These are phyloP conservation scores for Megalops cyprinoides DNA, from an alignment of 2,797 vertebrate genomes.

Conservation along the genomic window DNA sequence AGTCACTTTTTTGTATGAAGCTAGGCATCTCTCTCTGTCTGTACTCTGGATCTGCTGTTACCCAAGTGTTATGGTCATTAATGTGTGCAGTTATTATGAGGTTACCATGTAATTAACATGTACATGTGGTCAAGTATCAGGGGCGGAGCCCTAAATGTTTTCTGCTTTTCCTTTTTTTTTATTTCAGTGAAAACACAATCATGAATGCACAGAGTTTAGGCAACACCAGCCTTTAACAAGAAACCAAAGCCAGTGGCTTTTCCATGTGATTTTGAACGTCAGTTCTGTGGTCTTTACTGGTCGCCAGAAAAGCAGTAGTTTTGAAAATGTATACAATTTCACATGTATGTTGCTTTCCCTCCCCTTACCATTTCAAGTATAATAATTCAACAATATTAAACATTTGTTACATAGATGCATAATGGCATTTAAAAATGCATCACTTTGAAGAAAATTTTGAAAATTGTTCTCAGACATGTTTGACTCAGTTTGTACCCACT, in stretches of 20 bases:
- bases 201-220: conserved; percentile 67
- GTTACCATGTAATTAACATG: conserved; percentile 69
- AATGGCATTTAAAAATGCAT: not conserved
- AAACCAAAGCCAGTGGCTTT: conserved; percentile 38
- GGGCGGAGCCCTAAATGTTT: conserved; percentile 80
- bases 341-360: not conserved
- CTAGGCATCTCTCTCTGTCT: conserved; percentile 32
- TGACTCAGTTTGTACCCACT: not conserved
- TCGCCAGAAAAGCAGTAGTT: not conserved
- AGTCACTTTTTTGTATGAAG: conserved; percentile 50
- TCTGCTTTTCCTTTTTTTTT: conserved; percentile 23
- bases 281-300: not conserved
- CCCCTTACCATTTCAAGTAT: not conserved
- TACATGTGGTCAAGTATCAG: conserved; percentile 69
- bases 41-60: conserved; percentile 62
- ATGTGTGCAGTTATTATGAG: conserved; percentile 40
- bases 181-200: conserved; percentile 51
- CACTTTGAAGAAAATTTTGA: not conserved
- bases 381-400: not conserved
- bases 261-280: not conserved
- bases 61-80: conserved; percentile 39
- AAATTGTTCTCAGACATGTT: not conserved
- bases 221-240: conserved; percentile 65
- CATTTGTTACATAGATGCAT: not conserved
- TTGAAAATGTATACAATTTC: not conserved